These are phyloP conservation scores for Encarsia formosa DNA, from an alignment of 2,888 invertebrate genomes.

Conservation along the genomic window DNA sequence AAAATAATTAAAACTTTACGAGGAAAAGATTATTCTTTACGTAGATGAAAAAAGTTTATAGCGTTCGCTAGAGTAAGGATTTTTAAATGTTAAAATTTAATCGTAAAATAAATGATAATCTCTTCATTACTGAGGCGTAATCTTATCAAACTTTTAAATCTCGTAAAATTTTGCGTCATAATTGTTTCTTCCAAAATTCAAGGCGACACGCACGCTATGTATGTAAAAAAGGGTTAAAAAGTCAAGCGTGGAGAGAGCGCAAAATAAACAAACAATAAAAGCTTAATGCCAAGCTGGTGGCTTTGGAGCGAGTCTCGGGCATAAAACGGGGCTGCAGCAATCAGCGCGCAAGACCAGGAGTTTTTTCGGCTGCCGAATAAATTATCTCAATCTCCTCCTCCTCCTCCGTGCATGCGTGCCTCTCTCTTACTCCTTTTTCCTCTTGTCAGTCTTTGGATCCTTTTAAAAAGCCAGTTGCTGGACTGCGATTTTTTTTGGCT, in stretches of 20 bases:
- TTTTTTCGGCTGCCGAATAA: constrained; percentile 24
- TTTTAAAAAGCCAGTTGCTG: constrained; percentile 11
- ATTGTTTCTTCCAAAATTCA: too few species aligned
- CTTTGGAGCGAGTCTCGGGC: neutral
- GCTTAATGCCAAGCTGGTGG: constrained; percentile 7
- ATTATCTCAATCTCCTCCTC: constrained; percentile 24
- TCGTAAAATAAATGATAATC: too few species aligned
- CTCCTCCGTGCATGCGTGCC: neutral
- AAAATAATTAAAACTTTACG: too few species aligned
- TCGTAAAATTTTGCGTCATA: too few species aligned
- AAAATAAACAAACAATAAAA: constrained; percentile 24
- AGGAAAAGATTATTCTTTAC: too few species aligned
- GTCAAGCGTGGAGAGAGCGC: neutral
- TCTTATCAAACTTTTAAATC: too few species aligned
- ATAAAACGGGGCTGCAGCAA: neutral
- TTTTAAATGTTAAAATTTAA: too few species aligned
- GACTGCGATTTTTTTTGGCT: too few species aligned
- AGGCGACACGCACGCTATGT: too few species aligned
- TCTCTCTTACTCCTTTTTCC: neutral
- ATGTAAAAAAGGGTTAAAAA: neutral
- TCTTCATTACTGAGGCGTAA: too few species aligned
- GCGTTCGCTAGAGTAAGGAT: too few species aligned
- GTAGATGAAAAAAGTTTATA: too few species aligned
- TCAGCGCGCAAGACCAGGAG: constrained; percentile 15
- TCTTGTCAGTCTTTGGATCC: constrained; percentile 4